Percentiles rank a stretch among this genome's conserved stretches.
phyloP scores from a whole-genome alignment of 2,797 vertebrate genomes.

The Eutrigla gurnardus region DNA sequence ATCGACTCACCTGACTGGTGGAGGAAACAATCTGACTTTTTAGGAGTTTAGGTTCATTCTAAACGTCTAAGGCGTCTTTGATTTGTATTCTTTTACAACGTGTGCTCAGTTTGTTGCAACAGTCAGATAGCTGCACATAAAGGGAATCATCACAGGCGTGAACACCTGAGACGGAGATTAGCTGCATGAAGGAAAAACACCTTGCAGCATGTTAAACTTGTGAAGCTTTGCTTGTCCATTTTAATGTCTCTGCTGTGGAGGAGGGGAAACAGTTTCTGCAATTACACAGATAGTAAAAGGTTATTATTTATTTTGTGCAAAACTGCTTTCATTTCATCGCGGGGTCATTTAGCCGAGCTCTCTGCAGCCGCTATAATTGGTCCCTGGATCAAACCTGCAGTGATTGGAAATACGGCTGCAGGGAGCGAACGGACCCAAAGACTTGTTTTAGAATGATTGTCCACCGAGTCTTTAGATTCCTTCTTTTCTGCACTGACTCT shows the following conservation, averaged over 20 bases:
- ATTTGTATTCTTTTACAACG: neutral
- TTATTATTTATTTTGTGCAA: conserved; percentile 42
- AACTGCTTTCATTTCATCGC: conserved; percentile 37
- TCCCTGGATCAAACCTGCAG: conserved; percentile 61
- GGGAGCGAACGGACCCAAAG: conserved; percentile 8
- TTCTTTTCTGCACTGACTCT: conserved; percentile 23
- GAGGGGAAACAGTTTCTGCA: conserved; percentile 7
- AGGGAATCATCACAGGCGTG: conserved; percentile 15
- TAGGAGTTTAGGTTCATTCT: neutral
- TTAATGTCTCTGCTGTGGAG: conserved; percentile 28
- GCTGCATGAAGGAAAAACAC: conserved; percentile 8
- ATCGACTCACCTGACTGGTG: neutral
- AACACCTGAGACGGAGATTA: conserved; percentile 17
- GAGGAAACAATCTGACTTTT: neutral
- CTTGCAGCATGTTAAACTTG: conserved; percentile 27
- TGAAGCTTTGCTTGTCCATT: conserved; percentile 34
- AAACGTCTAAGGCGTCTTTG: too few relatives aligned
- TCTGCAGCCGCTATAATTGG: conserved; percentile 63
- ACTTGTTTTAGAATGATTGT: conserved; percentile 40
- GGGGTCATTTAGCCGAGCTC: conserved; percentile 36
- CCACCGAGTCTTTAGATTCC: conserved; percentile 35
- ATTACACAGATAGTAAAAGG: conserved; percentile 47
- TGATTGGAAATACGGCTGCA: conserved; percentile 48
- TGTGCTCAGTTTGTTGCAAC: neutral
- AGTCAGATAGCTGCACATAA: conserved; percentile 19